Percentiles rank a stretch among this genome's conserved stretches.
Evolutionary conservation across 2,797 vertebrate genomes (phyloP).

Genomic region (Gallinago solitaria): DNA sequence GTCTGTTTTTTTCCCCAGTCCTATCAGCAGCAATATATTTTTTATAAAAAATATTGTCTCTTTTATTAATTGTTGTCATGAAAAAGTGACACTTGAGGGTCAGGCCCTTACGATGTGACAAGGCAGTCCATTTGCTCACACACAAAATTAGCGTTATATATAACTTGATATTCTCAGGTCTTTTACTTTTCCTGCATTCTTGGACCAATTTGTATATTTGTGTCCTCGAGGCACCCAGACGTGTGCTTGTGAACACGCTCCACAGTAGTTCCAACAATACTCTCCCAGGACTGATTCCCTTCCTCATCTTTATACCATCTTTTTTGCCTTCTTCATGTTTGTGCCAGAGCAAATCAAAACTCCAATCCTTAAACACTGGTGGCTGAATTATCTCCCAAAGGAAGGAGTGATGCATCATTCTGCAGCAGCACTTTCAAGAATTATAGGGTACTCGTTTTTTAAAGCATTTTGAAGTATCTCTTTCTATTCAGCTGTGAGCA

Average conservation of each 20-base stretch:
- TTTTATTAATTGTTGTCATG: neutral
- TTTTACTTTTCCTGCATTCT: neutral
- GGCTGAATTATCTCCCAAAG: neutral
- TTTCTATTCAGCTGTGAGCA: neutral
- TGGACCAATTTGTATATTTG: neutral
- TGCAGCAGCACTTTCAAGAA: neutral
- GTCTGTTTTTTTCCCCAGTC: rapidly evolving
- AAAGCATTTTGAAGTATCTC: neutral
- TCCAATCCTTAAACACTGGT: neutral
- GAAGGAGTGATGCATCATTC: neutral
- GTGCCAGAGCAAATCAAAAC: neutral
- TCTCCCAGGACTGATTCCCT: neutral
- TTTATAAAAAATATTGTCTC: neutral
- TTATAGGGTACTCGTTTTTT: neutral
- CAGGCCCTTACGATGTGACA: neutral
- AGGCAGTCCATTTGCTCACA: neutral
- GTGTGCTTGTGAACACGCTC: neutral
- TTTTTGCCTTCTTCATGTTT: neutral
- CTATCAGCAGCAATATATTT: neutral
- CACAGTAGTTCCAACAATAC: neutral
- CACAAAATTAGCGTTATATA: neutral
- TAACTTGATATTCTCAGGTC: neutral
- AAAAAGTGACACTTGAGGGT: neutral
- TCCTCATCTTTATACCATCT: neutral
- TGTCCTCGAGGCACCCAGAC: neutral